Percentiles rank a stretch among this genome's conserved stretches.
Evolutionary conservation across 2,113 vertebrate genomes (phyloP).

Genomic region (Macroglossus sobrinus): DNA sequence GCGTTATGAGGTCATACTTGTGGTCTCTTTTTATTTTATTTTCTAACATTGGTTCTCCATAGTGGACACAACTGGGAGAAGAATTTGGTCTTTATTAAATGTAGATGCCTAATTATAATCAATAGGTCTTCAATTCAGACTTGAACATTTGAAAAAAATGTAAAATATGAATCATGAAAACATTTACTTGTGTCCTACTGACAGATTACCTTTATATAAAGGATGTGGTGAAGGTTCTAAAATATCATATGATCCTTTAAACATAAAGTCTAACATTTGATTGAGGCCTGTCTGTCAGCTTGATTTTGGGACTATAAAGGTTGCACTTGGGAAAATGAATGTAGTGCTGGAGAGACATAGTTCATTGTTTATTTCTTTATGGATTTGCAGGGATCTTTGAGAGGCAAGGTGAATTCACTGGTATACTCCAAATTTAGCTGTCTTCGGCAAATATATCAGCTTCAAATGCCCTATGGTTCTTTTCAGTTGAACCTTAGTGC

Average conservation of each 20-base stretch:
- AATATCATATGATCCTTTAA: background rate
- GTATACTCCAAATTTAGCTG: background rate
- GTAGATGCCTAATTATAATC: background rate
- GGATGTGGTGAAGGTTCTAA: background rate
- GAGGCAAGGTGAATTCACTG: background rate
- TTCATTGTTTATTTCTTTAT: background rate
- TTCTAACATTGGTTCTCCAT: constrained; percentile 14
- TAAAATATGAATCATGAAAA: background rate
- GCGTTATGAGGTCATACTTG: background rate
- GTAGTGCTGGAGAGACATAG: background rate
- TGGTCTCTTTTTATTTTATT: constrained; percentile 21
- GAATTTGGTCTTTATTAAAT: constrained; percentile 19
- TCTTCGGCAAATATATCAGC: background rate
- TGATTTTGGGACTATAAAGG: constrained; percentile 27
- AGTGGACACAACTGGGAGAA: background rate
- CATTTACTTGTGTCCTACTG: background rate
- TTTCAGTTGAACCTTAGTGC: background rate
- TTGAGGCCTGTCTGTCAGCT: background rate
- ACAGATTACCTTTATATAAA: constrained; percentile 5
- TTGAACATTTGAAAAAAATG: background rate
- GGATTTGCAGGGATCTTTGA: background rate
- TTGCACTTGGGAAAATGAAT: background rate
- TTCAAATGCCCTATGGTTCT: background rate
- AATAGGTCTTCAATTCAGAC: background rate
- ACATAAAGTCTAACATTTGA: background rate